These are phyloP conservation scores for Chauna torquata DNA, from an alignment of 2,113 vertebrate genomes.

Conservation along the genomic window DNA sequence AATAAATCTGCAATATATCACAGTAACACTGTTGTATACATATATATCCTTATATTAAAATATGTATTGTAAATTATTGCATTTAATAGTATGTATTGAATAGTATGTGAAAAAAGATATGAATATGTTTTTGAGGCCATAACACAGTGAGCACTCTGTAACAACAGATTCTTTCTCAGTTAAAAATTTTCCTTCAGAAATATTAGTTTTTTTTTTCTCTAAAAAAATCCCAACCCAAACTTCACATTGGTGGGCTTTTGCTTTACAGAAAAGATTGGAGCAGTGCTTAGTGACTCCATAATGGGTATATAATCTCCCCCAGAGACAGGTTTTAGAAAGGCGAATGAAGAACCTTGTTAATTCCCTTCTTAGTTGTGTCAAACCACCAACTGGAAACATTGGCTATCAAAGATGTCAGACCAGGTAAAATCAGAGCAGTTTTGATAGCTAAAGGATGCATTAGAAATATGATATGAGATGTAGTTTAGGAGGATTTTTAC, in stretches of 20 bases:
- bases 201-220: accelerated
- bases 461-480: neutral
- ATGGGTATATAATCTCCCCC: neutral
- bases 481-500: neutral
- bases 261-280: neutral
- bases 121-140: neutral
- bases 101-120: neutral
- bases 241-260: neutral
- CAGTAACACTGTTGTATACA: neutral
- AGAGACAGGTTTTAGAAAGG: neutral
- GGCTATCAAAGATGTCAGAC: neutral
- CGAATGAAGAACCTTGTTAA: neutral
- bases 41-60: neutral
- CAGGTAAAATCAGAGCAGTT: neutral
- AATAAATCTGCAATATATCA: neutral
- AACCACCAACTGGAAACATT: neutral
- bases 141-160: neutral
- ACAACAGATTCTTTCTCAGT: neutral
- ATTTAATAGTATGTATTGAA: neutral
- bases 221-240: neutral
- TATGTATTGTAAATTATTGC: neutral
- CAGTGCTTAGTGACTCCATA: neutral
- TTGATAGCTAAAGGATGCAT: neutral
- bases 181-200: neutral
- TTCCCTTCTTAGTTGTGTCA: neutral